phyloP scores from a whole-genome alignment of 2,888 invertebrate genomes.

The Drosophila quinaria region DNA sequence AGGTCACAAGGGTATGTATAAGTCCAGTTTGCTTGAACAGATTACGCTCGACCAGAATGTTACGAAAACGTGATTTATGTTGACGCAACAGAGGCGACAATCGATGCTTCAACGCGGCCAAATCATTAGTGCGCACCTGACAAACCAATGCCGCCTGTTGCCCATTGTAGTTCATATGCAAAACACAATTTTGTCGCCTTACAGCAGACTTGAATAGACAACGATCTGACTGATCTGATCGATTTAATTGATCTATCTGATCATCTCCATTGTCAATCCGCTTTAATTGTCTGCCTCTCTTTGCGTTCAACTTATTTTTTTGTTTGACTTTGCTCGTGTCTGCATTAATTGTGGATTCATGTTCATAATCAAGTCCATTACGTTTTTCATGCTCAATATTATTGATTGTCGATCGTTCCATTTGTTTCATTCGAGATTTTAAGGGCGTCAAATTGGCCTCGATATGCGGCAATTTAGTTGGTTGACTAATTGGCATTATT shows the following conservation, averaged over 20 bases:
- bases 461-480: conserved; percentile 15
- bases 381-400: conserved; percentile 17
- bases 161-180: conserved; percentile 56
- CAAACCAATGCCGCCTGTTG: conserved; percentile 47
- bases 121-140: conserved; percentile 50
- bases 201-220: not conserved
- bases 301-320: not conserved
- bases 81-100: conserved; percentile 44
- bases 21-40: conserved; percentile 57
- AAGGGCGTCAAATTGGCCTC: conserved; percentile 37
- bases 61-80: conserved; percentile 49
- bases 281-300: not conserved
- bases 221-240: not conserved
- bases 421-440: not conserved
- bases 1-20: conserved; percentile 55
- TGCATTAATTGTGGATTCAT: not conserved
- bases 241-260: not conserved
- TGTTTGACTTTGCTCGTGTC: not conserved
- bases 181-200: conserved; percentile 8
- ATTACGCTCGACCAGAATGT: conserved; percentile 30
- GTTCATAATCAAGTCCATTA: conserved; percentile 45
- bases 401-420: not conserved
- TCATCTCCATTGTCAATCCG: not conserved
- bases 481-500: not conserved
- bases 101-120: conserved; percentile 43